phyloP scores from a whole-genome alignment of 2,888 invertebrate species.

The Athetis lepigone region DNA sequence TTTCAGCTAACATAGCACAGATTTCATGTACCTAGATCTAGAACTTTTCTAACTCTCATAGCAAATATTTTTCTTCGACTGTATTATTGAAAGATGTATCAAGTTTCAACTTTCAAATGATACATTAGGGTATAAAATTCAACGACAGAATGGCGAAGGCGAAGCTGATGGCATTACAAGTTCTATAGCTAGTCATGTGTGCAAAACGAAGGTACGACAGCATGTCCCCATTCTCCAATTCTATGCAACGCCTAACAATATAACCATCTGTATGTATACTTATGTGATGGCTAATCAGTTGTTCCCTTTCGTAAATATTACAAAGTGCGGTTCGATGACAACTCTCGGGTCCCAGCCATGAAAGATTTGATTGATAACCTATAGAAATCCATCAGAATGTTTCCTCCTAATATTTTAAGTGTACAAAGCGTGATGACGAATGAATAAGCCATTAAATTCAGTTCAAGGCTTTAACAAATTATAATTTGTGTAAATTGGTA shows the following conservation, averaged over 20 bases:
- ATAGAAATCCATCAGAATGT: constrained; percentile 46
- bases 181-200: constrained; percentile 28
- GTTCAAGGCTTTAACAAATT: constrained; percentile 8
- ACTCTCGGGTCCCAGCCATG: constrained; percentile 29
- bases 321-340: constrained; percentile 39
- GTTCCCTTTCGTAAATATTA: constrained; percentile 43
- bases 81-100: neutral
- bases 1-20: too few relatives aligned
- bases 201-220: constrained; percentile 21
- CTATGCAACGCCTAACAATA: constrained; percentile 23
- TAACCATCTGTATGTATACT: constrained; percentile 1
- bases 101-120: constrained; percentile 7
- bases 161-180: constrained; percentile 22
- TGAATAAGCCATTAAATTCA: constrained; percentile 48
- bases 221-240: constrained; percentile 25
- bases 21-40: constrained; percentile 8
- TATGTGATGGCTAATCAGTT: constrained; percentile 41
- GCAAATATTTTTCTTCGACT: constrained; percentile 32
- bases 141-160: neutral
- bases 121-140: constrained; percentile 12
- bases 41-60: constrained; percentile 10
- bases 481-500: constrained; percentile 16
- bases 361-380: constrained; percentile 61
- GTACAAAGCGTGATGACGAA: constrained; percentile 28
- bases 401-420: constrained; percentile 52